Base-by-base conservation (phyloP, 1,140 invertebrate genomes). In the Pseudachorutes palmiensis region DNA sequence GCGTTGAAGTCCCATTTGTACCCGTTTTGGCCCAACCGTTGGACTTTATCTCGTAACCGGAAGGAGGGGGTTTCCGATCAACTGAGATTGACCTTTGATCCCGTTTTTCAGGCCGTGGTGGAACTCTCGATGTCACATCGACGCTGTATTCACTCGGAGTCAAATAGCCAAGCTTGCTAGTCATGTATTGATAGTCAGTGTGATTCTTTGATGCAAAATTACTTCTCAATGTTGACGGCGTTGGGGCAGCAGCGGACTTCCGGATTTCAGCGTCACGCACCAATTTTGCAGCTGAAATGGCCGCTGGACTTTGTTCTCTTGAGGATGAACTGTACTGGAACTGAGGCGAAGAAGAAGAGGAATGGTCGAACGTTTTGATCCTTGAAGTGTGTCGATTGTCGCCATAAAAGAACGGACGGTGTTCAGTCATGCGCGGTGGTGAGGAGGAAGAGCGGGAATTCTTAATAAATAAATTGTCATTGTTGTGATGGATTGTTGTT, bases 21-120 rank as follows among this genome's bases (percentile, higher is more conserved):
- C 9, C 51, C 24, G 51, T 5, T 26, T 55, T 55, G 3, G 51
- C 9, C 51, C 51, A 55, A 24, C 51, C 51, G 51, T 55, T 55
- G 12, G 51, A 5, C 24, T 55, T 55, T 9, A 45, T 19, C 51
- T 55, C 51, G 12, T 55, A 26, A 24, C 24, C 5, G 24, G 12
- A 55, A 78, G 19, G 36, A 9, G 36, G 36, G 9, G 36, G 9
- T 14, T 5, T 3, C 14, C 51, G 51, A 22, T 55, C 51, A 14
- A 24, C 24, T 9, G 51, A 55, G 9, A 26, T 22, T 55, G 51
- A 26, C 31, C 59, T 26, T 33, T 57, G n/a, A n/a, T n/a, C 26
- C 51, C 26, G 5, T 57, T 22, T 57, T 5, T 57, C 51, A 9
- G 29, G 28, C 9, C 59, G 31, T 3, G 59, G 59, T 61, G 28